Base-by-base conservation (phyloP, 2,113 vertebrate species). In the Ceyx margarethae region DNA sequence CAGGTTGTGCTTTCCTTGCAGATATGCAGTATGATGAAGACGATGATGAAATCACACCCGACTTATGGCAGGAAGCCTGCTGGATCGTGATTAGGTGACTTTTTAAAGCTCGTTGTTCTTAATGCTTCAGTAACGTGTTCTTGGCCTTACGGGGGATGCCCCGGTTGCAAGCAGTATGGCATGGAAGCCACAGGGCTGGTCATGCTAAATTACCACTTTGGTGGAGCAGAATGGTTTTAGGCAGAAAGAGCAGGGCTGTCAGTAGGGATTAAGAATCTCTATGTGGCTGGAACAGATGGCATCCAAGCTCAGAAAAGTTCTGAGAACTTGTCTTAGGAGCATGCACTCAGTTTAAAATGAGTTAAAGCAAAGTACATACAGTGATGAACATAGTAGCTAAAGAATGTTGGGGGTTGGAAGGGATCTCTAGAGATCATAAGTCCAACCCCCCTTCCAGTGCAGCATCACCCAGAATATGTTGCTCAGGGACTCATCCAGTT, bases 1-100 rank as follows among this genome's bases (percentile, higher is more conserved):
- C 28, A 0, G 1, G 3, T 46, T 42, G 16, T 90, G 20, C 81
- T 96, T 92, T 31, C 31, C 78, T 54, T 91, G 2, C 88, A 99
- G 99, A 99, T 97, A 99, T 98, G 94, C 99, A 99, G 16, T 99
- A 99, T 89, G 99, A 99, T 93, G 99, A 99, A 67, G 99, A 99
- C 31, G 99, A 99, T 50, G 99, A 99, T 97, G 99, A 99, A 96
- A 99, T 99, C 96, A 99, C 99, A 5, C 98, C 99, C 5, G 99
- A 99, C 91, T 85, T 99, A 95, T 99, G 99, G 99, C 99, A 99
- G 84, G 99, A 99, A 89, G 99, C 99, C 3, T 99, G 99, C 91
- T 99, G 99, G 99, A 99, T 99, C 73, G 99, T 99, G 53, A 99
- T 99, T 88, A 99, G 99, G 99, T 99, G 97, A 94, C 3, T 48